Percentiles rank a stretch among this genome's conserved stretches.
Evolutionary conservation across 2,797 vertebrate species (phyloP).

Genomic region (Australoheros facetus): DNA sequence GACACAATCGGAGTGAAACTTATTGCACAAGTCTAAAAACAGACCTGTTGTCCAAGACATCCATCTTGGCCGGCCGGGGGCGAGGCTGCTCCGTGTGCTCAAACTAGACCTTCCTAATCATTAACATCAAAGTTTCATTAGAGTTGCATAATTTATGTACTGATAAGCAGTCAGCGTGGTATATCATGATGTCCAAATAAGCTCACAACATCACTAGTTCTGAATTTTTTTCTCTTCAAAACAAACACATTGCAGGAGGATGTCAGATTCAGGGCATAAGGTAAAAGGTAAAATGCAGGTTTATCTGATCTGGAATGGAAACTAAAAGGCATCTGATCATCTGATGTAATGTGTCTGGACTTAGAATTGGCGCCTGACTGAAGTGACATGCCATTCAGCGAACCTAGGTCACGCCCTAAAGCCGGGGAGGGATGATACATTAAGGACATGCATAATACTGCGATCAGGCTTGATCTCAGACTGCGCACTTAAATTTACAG

Average conservation of each 20-base stretch:
- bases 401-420: constrained; percentile 44
- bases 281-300: constrained; percentile 54
- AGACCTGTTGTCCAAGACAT: constrained; percentile 35
- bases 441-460: constrained; percentile 21
- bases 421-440: constrained; percentile 28
- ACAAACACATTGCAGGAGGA: constrained; percentile 40
- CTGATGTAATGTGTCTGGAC: constrained; percentile 60
- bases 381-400: constrained; percentile 47
- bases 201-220: constrained; percentile 13
- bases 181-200: constrained; percentile 34
- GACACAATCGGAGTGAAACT: constrained; percentile 42
- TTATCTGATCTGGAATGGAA: constrained; percentile 59
- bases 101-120: constrained; percentile 11
- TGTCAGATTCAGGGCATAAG: constrained; percentile 7
- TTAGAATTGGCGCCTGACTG: constrained; percentile 51
- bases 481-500: constrained; percentile 61
- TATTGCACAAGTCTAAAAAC: constrained; percentile 54
- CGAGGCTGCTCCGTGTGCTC: neutral
- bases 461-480: constrained; percentile 18
- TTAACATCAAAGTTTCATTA: constrained; percentile 39
- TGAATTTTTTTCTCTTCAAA: constrained; percentile 30
- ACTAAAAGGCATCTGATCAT: constrained; percentile 55
- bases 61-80: constrained; percentile 6
- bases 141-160: constrained; percentile 23
- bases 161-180: constrained; percentile 41